These are phyloP conservation scores for Temnothorax unifasciatus DNA, from an alignment of 2,888 invertebrate genomes.

Conservation along the genomic window DNA sequence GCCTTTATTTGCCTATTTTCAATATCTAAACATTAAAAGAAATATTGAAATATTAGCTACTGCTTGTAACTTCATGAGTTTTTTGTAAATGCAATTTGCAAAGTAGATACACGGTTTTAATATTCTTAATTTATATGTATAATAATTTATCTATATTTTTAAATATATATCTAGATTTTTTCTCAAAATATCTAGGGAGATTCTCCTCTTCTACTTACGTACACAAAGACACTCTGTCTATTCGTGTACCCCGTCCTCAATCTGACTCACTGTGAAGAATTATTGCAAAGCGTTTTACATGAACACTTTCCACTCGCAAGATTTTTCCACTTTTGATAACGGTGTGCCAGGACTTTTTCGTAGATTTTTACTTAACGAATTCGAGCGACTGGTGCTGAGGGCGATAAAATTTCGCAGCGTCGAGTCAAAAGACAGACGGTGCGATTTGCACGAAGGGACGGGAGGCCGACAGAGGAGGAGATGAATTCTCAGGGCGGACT, in stretches of 20 bases:
- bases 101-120: neutral
- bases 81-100: neutral
- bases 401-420: slow-evolving; percentile 19
- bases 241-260: too few relatives aligned
- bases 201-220: too few relatives aligned
- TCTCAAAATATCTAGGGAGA: neutral
- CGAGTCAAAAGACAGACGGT: slow-evolving; percentile 30
- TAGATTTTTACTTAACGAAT: slow-evolving; percentile 20
- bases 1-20: neutral
- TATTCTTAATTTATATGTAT: too few relatives aligned
- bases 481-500: slow-evolving; percentile 11
- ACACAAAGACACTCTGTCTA: too few relatives aligned
- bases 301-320: neutral
- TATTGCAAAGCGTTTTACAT: neutral
- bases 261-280: neutral
- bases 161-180: neutral
- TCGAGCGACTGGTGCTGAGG: neutral
- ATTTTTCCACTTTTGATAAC: neutral
- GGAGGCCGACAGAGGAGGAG: neutral
- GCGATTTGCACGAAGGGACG: neutral
- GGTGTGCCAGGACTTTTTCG: neutral
- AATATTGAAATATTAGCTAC: neutral
- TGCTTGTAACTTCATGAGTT: neutral
- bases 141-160: neutral
- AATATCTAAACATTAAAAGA: neutral